phyloP scores from a whole-genome alignment of 2,113 vertebrate genomes.

The Addax nasomaculatus region DNA sequence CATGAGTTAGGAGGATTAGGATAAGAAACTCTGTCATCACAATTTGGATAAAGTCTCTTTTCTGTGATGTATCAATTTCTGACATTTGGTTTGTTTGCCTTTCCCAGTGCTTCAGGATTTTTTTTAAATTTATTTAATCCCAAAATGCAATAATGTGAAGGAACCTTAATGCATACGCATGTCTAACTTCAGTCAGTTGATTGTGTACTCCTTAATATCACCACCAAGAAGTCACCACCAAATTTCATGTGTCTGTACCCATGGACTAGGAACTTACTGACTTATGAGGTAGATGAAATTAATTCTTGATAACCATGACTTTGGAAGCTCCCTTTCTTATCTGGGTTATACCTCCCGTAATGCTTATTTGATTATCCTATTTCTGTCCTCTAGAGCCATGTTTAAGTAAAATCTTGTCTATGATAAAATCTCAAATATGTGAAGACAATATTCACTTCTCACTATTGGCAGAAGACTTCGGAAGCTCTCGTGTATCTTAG shows the following conservation, averaged over 20 bases:
- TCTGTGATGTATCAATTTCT: neutral
- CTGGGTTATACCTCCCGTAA: neutral
- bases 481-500: neutral
- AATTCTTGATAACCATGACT: neutral
- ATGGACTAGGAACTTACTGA: neutral
- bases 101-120: neutral
- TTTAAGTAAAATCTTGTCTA: neutral
- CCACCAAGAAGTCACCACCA: neutral
- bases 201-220: neutral
- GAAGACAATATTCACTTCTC: neutral
- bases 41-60: neutral
- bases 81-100: neutral
- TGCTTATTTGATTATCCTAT: neutral
- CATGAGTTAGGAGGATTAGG: neutral
- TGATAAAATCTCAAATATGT: neutral
- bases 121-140: neutral
- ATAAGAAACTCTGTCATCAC: neutral
- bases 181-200: neutral
- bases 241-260: neutral
- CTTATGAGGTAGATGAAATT: neutral
- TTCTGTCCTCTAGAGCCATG: neutral
- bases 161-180: neutral
- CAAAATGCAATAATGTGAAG: neutral
- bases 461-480: neutral
- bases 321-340: neutral